Conservation (phyloP, 2,113 vertebrate genomes). For the Erythrolamprus reginae region DNA sequence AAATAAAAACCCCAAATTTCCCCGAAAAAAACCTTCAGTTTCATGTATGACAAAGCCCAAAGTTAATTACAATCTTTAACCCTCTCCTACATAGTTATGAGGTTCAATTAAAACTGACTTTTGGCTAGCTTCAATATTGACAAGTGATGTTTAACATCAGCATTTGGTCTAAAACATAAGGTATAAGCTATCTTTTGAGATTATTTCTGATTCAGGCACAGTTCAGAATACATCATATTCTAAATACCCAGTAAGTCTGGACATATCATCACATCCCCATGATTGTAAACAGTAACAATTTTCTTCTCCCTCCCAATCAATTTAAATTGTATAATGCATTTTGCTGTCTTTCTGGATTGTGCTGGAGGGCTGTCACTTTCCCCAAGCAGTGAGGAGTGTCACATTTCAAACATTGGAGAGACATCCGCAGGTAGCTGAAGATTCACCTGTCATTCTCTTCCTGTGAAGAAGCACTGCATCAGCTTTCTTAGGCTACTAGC, state of each 20-base stretch:
- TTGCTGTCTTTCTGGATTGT: background rate
- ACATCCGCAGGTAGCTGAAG: background rate
- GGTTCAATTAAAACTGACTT: background rate
- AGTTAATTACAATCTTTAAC: background rate
- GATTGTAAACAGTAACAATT: background rate
- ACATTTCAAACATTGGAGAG: background rate
- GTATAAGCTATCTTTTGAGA: background rate
- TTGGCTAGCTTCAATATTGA: background rate
- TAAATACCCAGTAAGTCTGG: background rate
- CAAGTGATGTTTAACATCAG: background rate
- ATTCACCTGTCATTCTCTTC: background rate
- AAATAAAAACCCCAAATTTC: background rate
- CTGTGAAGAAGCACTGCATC: background rate
- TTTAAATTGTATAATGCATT: background rate
- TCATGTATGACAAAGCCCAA: background rate
- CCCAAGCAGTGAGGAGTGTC: background rate
- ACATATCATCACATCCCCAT: background rate
- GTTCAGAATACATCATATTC: background rate
- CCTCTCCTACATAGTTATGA: background rate
- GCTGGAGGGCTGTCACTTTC: background rate
- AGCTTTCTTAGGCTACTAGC: background rate
- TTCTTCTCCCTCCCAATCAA: background rate
- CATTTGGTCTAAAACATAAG: background rate
- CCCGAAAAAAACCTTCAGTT: background rate
- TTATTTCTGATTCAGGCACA: background rate